These are phyloP conservation scores for Carpatolechia fugitivella DNA, from an alignment of 2,888 invertebrate genomes.

Conservation along the genomic window DNA sequence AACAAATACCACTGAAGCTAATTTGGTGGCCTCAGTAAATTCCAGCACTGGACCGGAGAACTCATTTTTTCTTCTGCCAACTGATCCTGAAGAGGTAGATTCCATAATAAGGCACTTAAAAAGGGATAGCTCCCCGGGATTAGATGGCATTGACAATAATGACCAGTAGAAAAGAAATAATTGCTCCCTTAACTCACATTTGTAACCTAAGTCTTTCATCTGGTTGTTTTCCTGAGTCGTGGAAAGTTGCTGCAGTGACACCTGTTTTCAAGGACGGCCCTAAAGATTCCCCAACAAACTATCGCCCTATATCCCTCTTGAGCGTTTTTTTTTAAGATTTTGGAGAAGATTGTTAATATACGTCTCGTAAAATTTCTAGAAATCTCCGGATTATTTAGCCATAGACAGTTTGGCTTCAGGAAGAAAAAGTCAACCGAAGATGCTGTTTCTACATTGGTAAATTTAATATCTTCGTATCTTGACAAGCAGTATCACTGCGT, in stretches of 20 bases:
- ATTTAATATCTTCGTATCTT: neutral
- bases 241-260: conserved; percentile 12
- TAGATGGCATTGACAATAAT: neutral
- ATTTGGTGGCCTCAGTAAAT: neutral
- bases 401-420: conserved; percentile 12
- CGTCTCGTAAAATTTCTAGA: conserved; percentile 9
- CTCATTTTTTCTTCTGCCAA: neutral
- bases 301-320: conserved; percentile 13
- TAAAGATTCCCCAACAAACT: conserved; percentile 1
- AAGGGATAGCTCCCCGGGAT: neutral
- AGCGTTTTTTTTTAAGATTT: conserved; percentile 7
- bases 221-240: conserved; percentile 12
- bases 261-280: conserved; percentile 18
- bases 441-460: neutral
- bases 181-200: conserved; percentile 6
- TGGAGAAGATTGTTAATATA: conserved; percentile 14
- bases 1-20: neutral
- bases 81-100: conserved; percentile 8
- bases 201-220: conserved; percentile 10
- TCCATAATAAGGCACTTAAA: neutral
- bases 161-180: neutral
- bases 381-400: neutral
- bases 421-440: conserved; percentile 11
- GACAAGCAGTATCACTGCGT: neutral
- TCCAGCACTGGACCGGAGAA: too few species aligned